Base-by-base conservation (phyloP, 1,140 invertebrate genomes). In the Cepaea nemoralis region DNA sequence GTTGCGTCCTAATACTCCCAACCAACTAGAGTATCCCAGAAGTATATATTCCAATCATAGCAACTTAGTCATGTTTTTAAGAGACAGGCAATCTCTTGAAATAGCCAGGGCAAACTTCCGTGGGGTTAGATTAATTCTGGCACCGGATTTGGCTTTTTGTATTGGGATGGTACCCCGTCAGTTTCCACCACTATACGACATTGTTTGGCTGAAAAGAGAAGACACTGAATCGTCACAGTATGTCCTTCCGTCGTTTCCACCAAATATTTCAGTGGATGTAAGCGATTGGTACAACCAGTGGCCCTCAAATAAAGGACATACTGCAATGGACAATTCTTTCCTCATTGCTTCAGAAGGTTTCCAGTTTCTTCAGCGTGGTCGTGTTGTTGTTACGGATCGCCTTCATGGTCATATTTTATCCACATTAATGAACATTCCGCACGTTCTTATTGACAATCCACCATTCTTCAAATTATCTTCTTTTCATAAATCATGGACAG, bases 401-500 rank as follows among this genome's bases (percentile, higher is more conserved):
- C 83, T 86, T 0, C 85, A 86, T 42, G 85, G 82, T 19, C 85
- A 86, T 45, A 83, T 86, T 42, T 50, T 86, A 19, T 73, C 70
- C 63, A 67, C 59, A 14, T 75, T 86, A 42, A 48, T 86, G 69
- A 82, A 78, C 67, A 85, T 83, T 16, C 85, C 83, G 2, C 81
- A 86, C 55, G 85, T 86, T 0, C 45, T 85, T 12, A 40, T 86
- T 22, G 82, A 85, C 82, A 84, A 81, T 79, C 19, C 19, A 1
- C 67, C 40, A 31, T 59, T 63, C 22, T 59, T 63, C 22, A 86
- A 86, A 50, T 67, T 83, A 35, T 83, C 78, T 24, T 35, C 42
- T 71, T 86, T 70, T 66, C 70, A 80, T 10, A 66, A 67, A 24
- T 76, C 82, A 16, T 86, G 85, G 85, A 82, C 82, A 27, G 35